These are phyloP conservation scores for Hippolais icterina DNA, from an alignment of 2,113 vertebrate genomes.

Conservation along the genomic window DNA sequence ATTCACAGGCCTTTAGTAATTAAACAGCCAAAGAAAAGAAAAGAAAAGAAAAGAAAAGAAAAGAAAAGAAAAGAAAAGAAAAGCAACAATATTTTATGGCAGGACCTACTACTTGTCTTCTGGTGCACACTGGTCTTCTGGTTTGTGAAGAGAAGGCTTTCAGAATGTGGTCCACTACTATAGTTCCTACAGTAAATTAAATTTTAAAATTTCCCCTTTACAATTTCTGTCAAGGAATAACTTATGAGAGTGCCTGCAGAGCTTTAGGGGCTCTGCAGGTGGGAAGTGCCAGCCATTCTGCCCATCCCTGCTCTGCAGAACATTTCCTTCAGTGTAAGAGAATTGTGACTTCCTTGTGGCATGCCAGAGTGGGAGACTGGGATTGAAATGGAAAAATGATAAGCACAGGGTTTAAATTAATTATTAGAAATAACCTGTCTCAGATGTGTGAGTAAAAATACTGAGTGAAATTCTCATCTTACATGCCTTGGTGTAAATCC, in stretches of 20 bases:
- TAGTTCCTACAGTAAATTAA: background rate
- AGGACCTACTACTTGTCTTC: background rate
- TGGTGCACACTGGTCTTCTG: background rate
- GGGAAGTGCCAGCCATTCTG: background rate
- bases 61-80: background rate
- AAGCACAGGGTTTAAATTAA: background rate
- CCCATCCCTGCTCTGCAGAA: background rate
- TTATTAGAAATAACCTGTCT: background rate
- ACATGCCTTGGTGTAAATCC: background rate
- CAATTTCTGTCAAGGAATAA: background rate
- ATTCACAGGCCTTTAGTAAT: background rate
- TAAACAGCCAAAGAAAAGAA: background rate
- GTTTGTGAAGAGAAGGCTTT: background rate
- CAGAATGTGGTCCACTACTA: background rate
- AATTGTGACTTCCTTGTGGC: background rate
- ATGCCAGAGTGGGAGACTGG: background rate
- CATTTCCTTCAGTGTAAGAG: background rate
- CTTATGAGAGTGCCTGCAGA: background rate
- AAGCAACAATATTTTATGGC: background rate
- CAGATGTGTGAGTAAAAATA: background rate
- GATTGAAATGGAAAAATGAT: background rate
- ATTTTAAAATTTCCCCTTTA: background rate
- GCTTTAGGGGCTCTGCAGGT: background rate
- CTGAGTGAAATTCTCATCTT: background rate
- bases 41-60: too few species aligned